These are phyloP conservation scores for Champsocephalus gunnari DNA, from an alignment of 2,797 vertebrate species.

Conservation along the genomic window DNA sequence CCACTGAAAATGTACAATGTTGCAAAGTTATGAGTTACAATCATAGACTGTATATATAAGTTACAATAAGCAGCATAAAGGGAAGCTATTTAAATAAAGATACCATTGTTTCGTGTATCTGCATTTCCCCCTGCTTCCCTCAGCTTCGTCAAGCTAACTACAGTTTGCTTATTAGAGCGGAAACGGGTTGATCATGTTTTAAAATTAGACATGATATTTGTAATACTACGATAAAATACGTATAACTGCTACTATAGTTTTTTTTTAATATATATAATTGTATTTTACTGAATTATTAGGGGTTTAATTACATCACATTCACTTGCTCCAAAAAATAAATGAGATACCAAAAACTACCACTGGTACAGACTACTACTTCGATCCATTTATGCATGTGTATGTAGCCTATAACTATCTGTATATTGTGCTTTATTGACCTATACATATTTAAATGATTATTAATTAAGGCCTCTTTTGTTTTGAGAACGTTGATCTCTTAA, in stretches of 20 bases:
- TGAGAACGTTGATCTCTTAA: not conserved
- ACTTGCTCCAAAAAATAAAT: too few relatives aligned
- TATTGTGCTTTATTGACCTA: too few relatives aligned
- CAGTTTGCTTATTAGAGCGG: not conserved
- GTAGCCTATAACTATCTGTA: not conserved
- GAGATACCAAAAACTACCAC: too few relatives aligned
- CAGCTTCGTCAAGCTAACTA: not conserved
- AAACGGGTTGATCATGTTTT: not conserved
- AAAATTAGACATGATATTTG: too few relatives aligned
- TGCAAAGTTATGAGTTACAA: not conserved
- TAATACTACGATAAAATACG: not conserved
- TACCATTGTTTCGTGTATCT: conserved; percentile 13
- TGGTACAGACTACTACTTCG: too few relatives aligned
- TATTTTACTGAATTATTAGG: too few relatives aligned
- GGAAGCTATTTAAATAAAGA: conserved; percentile 21
- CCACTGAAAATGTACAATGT: not conserved
- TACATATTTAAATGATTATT: too few relatives aligned
- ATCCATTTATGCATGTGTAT: too few relatives aligned
- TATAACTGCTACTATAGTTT: not conserved
- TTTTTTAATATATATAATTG: too few relatives aligned
- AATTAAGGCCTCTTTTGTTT: too few relatives aligned
- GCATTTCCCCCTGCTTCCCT: conserved; percentile 3
- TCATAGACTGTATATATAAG: not conserved
- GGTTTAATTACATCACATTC: too few relatives aligned
- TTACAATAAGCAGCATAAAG: conserved; percentile 1